A percentile compares a stretch with the other conserved stretches of the same genome.
Evolutionary conservation across 2,797 vertebrate species (phyloP).

Genomic region (Apogon talboti): DNA sequence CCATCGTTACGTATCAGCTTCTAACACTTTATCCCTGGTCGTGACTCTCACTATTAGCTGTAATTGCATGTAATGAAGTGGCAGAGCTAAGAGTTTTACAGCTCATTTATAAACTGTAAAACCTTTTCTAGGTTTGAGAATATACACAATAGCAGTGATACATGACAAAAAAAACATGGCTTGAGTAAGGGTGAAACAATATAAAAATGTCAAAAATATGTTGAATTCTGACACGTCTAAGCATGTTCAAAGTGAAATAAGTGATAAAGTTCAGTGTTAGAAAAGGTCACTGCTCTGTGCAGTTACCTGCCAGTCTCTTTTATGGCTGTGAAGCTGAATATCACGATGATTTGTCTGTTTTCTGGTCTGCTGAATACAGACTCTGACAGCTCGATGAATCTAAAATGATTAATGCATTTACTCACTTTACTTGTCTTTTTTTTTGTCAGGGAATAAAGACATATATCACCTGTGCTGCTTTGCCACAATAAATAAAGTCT

Average conservation of each 20-base stretch:
- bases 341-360: slow-evolving; percentile 21
- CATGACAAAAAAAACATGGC: neutral
- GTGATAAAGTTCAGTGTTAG: slow-evolving; percentile 33
- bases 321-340: slow-evolving; percentile 27
- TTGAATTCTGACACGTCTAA: neutral
- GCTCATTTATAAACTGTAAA: slow-evolving; percentile 19
- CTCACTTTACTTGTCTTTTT: neutral
- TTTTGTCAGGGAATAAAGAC: slow-evolving; percentile 16
- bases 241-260: slow-evolving; percentile 15
- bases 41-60: slow-evolving; percentile 44
- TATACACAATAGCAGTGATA: neutral
- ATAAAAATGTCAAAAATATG: neutral
- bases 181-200: neutral
- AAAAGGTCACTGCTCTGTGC: slow-evolving; percentile 40
- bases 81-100: slow-evolving; percentile 3
- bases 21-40: slow-evolving; percentile 35
- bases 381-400: slow-evolving; percentile 23
- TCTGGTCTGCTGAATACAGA: slow-evolving; percentile 9
- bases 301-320: slow-evolving; percentile 26
- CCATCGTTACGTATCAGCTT: slow-evolving; percentile 11
- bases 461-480: slow-evolving; percentile 6
- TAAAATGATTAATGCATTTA: slow-evolving; percentile 23
- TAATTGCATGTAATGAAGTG: slow-evolving; percentile 34
- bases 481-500: neutral
- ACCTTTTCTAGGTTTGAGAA: neutral